phyloP scores from a whole-genome alignment of 2,888 invertebrate genomes.

The Ashinkailepas kermadecensis region DNA sequence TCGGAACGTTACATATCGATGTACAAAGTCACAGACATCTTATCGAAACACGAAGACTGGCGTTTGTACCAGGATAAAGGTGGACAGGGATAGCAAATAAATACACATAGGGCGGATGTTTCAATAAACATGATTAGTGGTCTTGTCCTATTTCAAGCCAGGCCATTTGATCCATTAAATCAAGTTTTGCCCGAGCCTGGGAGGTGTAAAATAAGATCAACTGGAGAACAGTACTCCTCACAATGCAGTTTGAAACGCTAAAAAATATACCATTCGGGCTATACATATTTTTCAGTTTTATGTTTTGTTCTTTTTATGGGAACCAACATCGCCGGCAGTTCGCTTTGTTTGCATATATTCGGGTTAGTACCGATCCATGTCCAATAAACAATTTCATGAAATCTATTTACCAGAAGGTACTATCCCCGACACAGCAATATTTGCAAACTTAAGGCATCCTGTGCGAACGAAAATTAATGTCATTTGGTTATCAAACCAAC shows the following conservation, averaged over 20 bases:
- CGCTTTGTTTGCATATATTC: constrained; percentile 16
- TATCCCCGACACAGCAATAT: neutral
- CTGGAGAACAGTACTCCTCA: neutral
- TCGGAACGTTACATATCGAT: neutral
- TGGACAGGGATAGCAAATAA: neutral
- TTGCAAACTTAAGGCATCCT: constrained; percentile 2
- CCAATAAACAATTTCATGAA: neutral
- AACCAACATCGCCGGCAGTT: neutral
- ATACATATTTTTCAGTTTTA: neutral
- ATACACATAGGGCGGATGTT: neutral
- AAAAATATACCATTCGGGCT: neutral
- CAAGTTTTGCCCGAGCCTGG: neutral
- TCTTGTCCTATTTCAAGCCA: neutral
- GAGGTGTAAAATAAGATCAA: constrained; percentile 8
- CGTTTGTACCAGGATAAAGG: neutral
- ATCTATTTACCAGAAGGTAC: neutral
- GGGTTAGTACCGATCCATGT: neutral
- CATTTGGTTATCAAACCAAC: constrained; percentile 1
- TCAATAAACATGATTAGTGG: neutral
- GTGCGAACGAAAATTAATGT: constrained; percentile 2
- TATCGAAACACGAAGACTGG: neutral
- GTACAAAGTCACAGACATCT: constrained; percentile 10
- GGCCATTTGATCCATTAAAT: neutral
- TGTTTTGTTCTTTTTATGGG: neutral
- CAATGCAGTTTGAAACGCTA: neutral